A percentile compares a stretch with the other conserved stretches of the same genome.
Conservation (phyloP, 2,113 vertebrate genomes). For the Gobius niger region DNA sequence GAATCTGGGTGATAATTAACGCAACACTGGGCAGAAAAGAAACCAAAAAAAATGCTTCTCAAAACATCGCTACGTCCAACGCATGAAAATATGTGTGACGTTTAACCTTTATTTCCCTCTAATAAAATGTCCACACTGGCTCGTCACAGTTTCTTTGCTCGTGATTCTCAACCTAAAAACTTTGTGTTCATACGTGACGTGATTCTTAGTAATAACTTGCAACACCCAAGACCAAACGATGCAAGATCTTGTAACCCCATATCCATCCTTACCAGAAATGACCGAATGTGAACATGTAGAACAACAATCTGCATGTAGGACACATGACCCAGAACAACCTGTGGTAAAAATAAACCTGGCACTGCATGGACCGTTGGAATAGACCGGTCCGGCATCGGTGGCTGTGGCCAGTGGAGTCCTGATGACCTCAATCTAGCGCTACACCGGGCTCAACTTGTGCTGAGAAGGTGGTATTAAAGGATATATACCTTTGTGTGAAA, state of each 20-base stretch:
- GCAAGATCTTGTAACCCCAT: not conserved
- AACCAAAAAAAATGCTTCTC: too few species aligned
- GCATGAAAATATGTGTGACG: too few species aligned
- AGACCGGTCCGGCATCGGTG: not conserved
- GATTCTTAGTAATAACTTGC: too few species aligned
- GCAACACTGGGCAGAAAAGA: too few species aligned
- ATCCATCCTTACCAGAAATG: not conserved
- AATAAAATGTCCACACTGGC: too few species aligned
- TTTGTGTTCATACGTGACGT: too few species aligned
- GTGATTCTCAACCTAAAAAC: too few species aligned
- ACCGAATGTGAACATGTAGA: not conserved
- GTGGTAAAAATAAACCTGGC: not conserved
- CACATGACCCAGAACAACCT: not conserved
- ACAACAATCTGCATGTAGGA: not conserved
- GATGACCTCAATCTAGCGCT: constrained; percentile 37
- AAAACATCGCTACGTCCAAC: too few species aligned
- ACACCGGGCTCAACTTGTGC: constrained; percentile 2
- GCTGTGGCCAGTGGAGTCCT: constrained; percentile 8
- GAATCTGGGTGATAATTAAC: too few species aligned
- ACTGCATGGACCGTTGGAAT: not conserved
- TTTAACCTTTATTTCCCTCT: too few species aligned
- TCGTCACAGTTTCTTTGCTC: too few species aligned
- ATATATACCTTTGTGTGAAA: not conserved
- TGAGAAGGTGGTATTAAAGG: not conserved
- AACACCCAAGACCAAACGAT: not conserved